Percentiles rank a stretch among this genome's conserved stretches.
phyloP scores from a whole-genome alignment of 2,797 vertebrate species.

The Pyrocephalus nanus region DNA sequence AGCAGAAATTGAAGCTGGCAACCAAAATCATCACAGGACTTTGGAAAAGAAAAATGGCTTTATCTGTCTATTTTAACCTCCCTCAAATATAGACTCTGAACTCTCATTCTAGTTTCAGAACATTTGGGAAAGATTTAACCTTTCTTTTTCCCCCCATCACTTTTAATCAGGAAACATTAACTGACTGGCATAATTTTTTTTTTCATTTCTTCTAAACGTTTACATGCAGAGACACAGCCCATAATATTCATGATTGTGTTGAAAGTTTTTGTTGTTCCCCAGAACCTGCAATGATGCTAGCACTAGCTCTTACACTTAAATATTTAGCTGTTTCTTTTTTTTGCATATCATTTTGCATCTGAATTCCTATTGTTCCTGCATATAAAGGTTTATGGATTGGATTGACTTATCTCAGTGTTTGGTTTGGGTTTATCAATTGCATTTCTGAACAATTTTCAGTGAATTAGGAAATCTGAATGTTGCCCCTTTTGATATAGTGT shows the following conservation, averaged over 20 bases:
- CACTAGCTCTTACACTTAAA: background rate
- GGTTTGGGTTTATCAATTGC: background rate
- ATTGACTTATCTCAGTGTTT: background rate
- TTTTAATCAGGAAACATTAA: background rate
- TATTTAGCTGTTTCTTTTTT: background rate
- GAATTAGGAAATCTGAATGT: background rate
- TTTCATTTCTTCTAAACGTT: background rate
- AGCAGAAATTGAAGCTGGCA: background rate
- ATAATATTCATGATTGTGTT: background rate
- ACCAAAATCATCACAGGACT: background rate
- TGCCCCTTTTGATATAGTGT: background rate
- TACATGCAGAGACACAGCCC: background rate
- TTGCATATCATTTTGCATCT: background rate
- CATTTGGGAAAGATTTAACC: slow-evolving; percentile 1
- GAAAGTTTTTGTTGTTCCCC: background rate
- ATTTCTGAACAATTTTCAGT: background rate
- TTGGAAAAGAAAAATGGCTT: background rate
- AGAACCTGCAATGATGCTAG: background rate
- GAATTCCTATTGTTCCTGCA: background rate
- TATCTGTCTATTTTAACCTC: slow-evolving; percentile 7
- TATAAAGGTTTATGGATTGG: background rate
- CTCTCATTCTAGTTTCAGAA: background rate
- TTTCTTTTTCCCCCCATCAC: background rate
- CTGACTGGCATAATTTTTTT: background rate
- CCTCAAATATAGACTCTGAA: background rate